Conservation (phyloP, 2,113 vertebrate genomes). For the Notarius quadriscutis region DNA sequence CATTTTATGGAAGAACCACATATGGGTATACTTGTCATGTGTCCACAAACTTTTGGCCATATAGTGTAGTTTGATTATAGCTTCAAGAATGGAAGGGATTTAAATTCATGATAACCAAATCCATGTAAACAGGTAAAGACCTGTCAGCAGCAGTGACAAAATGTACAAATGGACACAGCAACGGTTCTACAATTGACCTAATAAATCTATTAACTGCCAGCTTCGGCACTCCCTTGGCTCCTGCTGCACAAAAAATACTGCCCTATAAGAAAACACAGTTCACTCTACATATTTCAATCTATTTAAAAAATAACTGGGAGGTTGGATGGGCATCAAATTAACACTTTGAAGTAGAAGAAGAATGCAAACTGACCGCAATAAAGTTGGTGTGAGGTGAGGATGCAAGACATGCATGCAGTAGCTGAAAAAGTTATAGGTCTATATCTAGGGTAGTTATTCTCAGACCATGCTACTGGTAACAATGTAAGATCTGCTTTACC, state of each 20-base stretch:
- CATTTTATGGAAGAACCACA: no score
- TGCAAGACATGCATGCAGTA: background rate
- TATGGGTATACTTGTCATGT: background rate
- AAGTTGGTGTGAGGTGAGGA: background rate
- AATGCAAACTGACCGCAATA: background rate
- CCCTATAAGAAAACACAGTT: background rate
- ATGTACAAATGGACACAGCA: background rate
- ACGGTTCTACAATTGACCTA: background rate
- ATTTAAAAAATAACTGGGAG: background rate
- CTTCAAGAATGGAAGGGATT: background rate
- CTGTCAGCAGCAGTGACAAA: background rate
- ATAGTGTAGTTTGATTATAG: background rate
- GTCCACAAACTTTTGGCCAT: background rate
- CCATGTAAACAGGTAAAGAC: background rate
- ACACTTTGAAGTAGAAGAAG: background rate
- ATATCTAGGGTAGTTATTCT: background rate
- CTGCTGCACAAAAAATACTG: background rate
- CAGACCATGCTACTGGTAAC: background rate
- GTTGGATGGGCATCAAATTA: background rate
- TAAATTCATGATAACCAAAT: background rate
- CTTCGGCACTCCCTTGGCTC: background rate
- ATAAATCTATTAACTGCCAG: background rate
- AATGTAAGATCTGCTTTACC: background rate
- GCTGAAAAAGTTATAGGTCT: background rate
- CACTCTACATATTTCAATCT: background rate